phyloP scores from a whole-genome alignment of 1,140 invertebrate genomes.

The Nephila pilipes region DNA sequence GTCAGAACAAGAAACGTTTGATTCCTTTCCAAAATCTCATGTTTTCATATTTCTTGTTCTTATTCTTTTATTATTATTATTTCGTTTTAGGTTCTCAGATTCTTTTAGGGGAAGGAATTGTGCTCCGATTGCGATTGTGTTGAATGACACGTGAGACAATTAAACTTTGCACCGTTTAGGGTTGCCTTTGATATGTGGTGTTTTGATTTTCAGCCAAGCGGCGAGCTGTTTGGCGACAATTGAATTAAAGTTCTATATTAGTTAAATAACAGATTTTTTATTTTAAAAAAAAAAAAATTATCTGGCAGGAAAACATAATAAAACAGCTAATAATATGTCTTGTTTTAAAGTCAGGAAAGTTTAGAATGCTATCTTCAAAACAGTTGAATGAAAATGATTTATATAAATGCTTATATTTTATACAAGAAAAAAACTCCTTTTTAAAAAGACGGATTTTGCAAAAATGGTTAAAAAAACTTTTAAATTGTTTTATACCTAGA shows the following conservation, averaged over 20 bases:
- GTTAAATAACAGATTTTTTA: too few relatives aligned
- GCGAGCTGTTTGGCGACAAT: not conserved
- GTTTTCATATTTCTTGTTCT: not conserved
- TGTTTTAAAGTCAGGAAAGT: too few relatives aligned
- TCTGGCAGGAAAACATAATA: too few relatives aligned
- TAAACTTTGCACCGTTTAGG: slow-evolving; percentile 6
- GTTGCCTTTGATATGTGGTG: not conserved
- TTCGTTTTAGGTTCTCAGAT: not conserved
- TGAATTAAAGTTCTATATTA: too few relatives aligned
- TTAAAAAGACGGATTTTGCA: too few relatives aligned
- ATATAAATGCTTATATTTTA: too few relatives aligned
- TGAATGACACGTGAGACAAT: slow-evolving; percentile 45
- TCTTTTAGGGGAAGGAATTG: not conserved
- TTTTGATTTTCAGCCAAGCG: not conserved
- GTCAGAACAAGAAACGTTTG: slow-evolving; percentile 55
- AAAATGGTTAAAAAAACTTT: too few relatives aligned
- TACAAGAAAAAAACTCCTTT: too few relatives aligned
- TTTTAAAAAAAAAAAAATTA: not conserved
- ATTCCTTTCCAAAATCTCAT: slow-evolving; percentile 17
- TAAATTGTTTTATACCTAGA: too few relatives aligned
- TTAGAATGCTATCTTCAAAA: too few relatives aligned
- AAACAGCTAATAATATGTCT: too few relatives aligned
- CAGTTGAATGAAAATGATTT: too few relatives aligned
- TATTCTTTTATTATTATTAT: not conserved
- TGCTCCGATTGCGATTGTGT: slow-evolving; percentile 19